phyloP scores from a whole-genome alignment of 2,797 vertebrate species.

The Fringilla coelebs region DNA sequence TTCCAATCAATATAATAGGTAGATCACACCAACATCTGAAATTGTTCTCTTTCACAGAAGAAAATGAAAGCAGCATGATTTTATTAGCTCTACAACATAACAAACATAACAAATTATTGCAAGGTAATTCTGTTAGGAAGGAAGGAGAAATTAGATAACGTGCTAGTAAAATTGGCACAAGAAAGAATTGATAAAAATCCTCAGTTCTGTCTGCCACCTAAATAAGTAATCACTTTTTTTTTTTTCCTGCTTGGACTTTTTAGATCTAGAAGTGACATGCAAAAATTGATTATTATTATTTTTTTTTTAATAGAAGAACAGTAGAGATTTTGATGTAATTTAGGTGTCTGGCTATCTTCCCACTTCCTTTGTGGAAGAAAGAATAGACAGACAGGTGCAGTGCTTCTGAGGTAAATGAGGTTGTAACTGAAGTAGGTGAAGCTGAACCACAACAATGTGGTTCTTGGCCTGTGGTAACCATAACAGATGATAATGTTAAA shows the following conservation, averaged over 20 bases:
- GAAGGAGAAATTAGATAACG: not conserved
- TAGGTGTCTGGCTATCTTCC: not conserved
- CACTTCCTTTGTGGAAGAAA: not conserved
- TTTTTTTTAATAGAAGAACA: not conserved
- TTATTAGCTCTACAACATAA: constrained; percentile 8
- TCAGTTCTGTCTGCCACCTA: not conserved
- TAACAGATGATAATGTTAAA: not conserved
- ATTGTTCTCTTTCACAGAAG: not conserved
- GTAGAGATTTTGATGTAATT: not conserved
- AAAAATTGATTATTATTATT: not conserved
- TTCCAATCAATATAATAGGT: not conserved
- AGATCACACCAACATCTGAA: not conserved
- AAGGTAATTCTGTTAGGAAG: constrained; percentile 27
- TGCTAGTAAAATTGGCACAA: not conserved
- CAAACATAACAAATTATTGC: constrained; percentile 1
- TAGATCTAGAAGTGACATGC: not conserved
- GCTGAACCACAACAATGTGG: not conserved
- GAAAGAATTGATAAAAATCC: not conserved
- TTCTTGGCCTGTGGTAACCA: not conserved
- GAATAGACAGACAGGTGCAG: not conserved
- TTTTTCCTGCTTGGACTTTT: not conserved
- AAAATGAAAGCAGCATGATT: not conserved
- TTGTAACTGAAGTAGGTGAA: not conserved
- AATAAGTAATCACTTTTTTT: not conserved
- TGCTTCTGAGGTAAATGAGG: not conserved